Evolutionary conservation across 2,888 invertebrate species (phyloP), one percentile per base, ranked within the genome.

Genomic region (Anthrax anthrax): DNA sequence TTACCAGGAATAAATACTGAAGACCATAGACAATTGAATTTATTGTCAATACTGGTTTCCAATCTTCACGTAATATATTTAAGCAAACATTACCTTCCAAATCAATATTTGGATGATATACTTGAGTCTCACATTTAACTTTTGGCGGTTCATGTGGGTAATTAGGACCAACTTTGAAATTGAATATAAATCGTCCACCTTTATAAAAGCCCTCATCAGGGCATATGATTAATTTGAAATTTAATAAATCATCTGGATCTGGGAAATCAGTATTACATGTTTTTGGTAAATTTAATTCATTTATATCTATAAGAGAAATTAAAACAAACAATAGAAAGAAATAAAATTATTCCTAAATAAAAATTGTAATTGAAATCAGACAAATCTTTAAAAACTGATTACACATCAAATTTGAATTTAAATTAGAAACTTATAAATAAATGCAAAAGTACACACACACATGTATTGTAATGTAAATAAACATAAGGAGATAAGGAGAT

Each of bases 61-160:
- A 97, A 72, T 97, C 96, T 77, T 96, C 95, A 61, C 95, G 78
- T 60, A 96, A 75, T 64, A 97, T 96, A 71, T 97, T 97, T 54
- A 96, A 76, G 66, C 96, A 96, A 27, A 97, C 94, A 71, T 96
- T 96, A 56, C 96, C 96, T 64, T 96, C 94, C 59, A 94, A 74
- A 72, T 97, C 96, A 67, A 97, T 97, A 68, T 97, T 97, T 14
- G 96, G 96, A 71, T 97, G 96, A 69, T 96, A 97, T 43, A 96
- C 92, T 64, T 87, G 85, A 39, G 95, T 95, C 72, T 91, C 92
- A 72, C 96, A 96, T 71, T 96, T 96, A 32, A 97, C 96, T 73
- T 97, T 97, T 18, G 96, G 96, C 39, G 96, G 94, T 69, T 96
- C 95, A 63, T 96, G 96, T 29, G 96, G 96, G 71, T 97, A 97